Conservation (phyloP, 2,888 invertebrate genomes). For the Himalopsyche kuldschensis region DNA sequence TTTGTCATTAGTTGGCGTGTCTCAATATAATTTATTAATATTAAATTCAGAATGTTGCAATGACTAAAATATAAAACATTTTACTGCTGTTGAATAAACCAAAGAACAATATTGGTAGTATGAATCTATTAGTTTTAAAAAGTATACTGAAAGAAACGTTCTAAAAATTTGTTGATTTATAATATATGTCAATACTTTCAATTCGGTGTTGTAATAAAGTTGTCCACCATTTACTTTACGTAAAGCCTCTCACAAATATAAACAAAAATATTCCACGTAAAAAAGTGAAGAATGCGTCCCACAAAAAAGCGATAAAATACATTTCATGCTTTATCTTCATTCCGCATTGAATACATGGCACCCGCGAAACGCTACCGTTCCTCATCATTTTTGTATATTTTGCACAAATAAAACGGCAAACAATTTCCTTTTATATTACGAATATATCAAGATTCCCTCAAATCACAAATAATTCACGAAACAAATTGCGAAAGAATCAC, state of each 20-base stretch:
- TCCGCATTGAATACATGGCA: background rate
- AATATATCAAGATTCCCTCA: slow-evolving; percentile 31
- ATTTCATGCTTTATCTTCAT: background rate
- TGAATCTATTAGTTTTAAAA: too few species aligned
- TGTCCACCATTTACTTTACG: background rate
- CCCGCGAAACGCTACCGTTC: background rate
- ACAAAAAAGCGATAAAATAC: background rate
- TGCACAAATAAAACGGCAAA: slow-evolving; percentile 25
- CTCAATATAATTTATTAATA: too few species aligned
- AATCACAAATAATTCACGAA: slow-evolving; percentile 38
- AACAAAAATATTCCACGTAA: slow-evolving; percentile 1
- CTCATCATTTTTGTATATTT: background rate
- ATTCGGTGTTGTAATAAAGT: background rate
- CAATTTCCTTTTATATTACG: slow-evolving; percentile 26
- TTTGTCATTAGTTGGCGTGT: too few species aligned
- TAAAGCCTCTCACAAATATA: background rate
- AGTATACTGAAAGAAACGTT: background rate
- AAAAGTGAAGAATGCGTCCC: slow-evolving; percentile 9
- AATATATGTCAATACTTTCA: background rate
- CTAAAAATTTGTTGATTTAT: background rate
- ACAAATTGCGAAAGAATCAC: slow-evolving; percentile 39
- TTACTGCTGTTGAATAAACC: too few species aligned
- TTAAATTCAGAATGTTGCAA: too few species aligned
- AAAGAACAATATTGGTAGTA: too few species aligned
- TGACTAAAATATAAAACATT: too few species aligned